Evolutionary conservation across 2,888 invertebrate species (phyloP).

Genomic region (Creontiades dilutus): DNA sequence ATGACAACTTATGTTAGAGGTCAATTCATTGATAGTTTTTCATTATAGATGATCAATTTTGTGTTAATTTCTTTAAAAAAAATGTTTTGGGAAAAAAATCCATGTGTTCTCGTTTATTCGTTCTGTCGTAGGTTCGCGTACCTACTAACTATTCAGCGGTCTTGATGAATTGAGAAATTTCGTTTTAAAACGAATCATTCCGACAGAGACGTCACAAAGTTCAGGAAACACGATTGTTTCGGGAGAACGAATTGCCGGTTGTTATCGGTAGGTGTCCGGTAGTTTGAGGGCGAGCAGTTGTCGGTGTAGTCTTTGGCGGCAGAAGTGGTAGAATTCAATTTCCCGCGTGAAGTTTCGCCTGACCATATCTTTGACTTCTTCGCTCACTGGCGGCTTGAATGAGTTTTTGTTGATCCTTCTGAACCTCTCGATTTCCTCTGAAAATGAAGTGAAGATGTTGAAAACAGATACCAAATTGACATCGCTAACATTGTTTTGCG

Average conservation of each 20-base stretch:
- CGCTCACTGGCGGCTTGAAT: conserved; percentile 92
- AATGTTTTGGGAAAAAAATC: no score
- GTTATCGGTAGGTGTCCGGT: conserved; percentile 77
- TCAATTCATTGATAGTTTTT: not conserved
- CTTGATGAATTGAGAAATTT: no score
- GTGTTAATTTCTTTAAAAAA: not conserved
- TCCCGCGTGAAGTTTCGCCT: conserved; percentile 92
- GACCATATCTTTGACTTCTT: conserved; percentile 91
- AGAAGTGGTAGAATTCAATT: conserved; percentile 95
- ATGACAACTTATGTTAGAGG: not conserved
- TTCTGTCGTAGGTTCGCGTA: no score
- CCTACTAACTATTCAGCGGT: no score
- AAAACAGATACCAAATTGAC: no score
- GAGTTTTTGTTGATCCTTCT: conserved; percentile 90
- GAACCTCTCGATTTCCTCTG: conserved; percentile 87
- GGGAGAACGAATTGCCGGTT: not conserved
- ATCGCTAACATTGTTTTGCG: no score
- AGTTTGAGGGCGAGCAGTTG: conserved; percentile 87
- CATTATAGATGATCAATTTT: not conserved
- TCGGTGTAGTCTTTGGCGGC: conserved; percentile 89
- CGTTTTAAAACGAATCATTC: not conserved
- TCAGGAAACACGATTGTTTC: not conserved
- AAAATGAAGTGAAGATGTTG: not conserved
- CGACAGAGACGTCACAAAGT: not conserved
- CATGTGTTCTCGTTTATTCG: no score